A percentile compares a stretch with the other conserved stretches of the same genome.
Conservation (phyloP, 2,888 invertebrate species). For the Ametastegia equiseti region DNA sequence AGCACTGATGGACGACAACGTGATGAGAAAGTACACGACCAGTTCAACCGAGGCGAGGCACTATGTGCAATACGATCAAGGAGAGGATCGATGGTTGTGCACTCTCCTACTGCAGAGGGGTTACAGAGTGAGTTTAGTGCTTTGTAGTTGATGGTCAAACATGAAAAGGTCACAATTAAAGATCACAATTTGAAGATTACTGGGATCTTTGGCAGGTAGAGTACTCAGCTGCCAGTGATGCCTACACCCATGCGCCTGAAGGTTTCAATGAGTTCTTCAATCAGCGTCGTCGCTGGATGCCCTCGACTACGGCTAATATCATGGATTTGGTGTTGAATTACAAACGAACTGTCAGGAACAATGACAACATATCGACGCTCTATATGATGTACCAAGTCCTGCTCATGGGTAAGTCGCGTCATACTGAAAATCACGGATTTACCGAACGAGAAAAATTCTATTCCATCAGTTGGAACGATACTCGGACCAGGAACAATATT, state of each 20-base stretch:
- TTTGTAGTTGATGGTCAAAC: background rate
- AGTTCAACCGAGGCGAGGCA: conserved; percentile 87
- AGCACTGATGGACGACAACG: conserved; percentile 93
- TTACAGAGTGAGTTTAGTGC: conserved; percentile 80
- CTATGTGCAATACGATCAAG: conserved; percentile 95
- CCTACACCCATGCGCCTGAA: conserved; percentile 96
- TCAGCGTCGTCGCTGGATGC: conserved; percentile 96
- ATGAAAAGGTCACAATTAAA: background rate
- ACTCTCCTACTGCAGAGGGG: conserved; percentile 94
- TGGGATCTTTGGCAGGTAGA: conserved; percentile 79
- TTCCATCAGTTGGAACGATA: conserved; percentile 81
- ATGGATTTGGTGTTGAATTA: conserved; percentile 90
- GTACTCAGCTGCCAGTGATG: conserved; percentile 96
- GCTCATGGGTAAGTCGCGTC: conserved; percentile 78
- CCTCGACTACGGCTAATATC: conserved; percentile 97
- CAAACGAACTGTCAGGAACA: conserved; percentile 87
- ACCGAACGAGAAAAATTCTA: too few species aligned
- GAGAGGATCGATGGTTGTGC: conserved; percentile 97
- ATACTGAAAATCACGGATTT: background rate
- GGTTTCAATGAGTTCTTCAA: conserved; percentile 95
- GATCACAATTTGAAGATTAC: conserved; percentile 57
- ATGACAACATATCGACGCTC: conserved; percentile 91
- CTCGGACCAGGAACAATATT: conserved; percentile 91
- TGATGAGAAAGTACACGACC: conserved; percentile 92
- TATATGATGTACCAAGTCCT: conserved; percentile 87